These are phyloP conservation scores for Eonycteris spelaea DNA, from an alignment of 2,113 vertebrate genomes.

Conservation along the genomic window DNA sequence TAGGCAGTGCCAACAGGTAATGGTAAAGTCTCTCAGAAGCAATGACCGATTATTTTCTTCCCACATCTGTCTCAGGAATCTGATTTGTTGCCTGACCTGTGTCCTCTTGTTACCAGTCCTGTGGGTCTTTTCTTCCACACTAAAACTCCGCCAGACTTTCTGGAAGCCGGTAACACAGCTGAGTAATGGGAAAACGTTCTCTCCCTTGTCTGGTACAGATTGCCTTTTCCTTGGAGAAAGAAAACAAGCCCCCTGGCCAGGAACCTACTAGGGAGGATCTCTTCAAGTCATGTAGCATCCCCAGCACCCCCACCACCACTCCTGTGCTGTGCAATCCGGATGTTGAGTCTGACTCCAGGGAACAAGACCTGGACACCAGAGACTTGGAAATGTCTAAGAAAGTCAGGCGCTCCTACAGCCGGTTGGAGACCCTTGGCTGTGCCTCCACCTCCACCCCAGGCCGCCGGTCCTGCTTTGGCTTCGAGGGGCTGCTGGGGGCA, in stretches of 20 bases:
- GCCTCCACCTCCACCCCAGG: slow-evolving; percentile 65
- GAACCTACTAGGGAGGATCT: background rate
- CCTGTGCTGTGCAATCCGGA: background rate
- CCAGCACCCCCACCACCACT: background rate
- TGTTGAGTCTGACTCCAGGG: background rate
- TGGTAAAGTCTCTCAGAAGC: background rate
- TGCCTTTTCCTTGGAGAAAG: slow-evolving; percentile 59
- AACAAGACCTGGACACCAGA: slow-evolving; percentile 33
- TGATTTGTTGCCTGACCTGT: background rate
- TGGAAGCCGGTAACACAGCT: background rate
- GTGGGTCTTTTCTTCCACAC: background rate
- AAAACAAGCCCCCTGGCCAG: slow-evolving; percentile 51
- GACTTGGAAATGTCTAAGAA: slow-evolving; percentile 85
- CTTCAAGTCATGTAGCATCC: background rate
- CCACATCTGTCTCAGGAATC: background rate
- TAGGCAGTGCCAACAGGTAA: background rate
- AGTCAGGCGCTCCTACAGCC: slow-evolving; percentile 91
- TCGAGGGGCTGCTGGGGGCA: slow-evolving; percentile 82
- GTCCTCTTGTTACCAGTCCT: background rate
- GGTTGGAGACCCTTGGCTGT: slow-evolving; percentile 71
- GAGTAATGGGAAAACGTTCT: background rate
- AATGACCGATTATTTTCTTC: background rate
- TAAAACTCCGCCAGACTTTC: background rate
- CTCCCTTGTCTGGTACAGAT: slow-evolving; percentile 45
- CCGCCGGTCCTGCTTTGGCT: slow-evolving; percentile 85